phyloP scores from a whole-genome alignment of 2,113 vertebrate genomes.

The Chlorodrepanis virens region DNA sequence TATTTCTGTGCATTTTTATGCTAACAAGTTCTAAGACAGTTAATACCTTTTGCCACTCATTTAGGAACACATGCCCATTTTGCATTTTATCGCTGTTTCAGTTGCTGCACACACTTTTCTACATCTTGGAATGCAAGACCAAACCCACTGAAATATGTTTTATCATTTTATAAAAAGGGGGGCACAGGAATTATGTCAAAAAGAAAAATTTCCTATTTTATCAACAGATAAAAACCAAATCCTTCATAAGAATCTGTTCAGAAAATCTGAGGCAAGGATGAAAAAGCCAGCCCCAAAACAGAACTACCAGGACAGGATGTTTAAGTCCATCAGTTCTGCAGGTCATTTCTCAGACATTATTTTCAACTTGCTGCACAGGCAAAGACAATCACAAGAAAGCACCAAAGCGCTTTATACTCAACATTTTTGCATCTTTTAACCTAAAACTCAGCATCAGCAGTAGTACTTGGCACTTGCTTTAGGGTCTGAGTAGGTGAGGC shows the following conservation, averaged over 20 bases:
- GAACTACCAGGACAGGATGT: not conserved
- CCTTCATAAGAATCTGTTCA: not conserved
- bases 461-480: not conserved
- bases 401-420: not conserved
- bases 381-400: not conserved
- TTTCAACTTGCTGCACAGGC: not conserved
- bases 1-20: not conserved
- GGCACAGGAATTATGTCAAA: not conserved
- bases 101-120: not conserved
- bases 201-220: not conserved
- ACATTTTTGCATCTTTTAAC: not conserved
- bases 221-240: not conserved
- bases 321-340: not conserved
- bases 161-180: rapidly evolving
- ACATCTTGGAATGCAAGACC: not conserved
- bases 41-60: not conserved
- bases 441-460: not conserved
- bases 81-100: not conserved
- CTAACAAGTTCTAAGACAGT: not conserved
- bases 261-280: not conserved
- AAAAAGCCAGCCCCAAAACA: not conserved
- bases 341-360: not conserved
- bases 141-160: not conserved
- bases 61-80: not conserved
- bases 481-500: not conserved